Conservation (phyloP, 2,888 invertebrate species). For the Abrostola triplasia region DNA sequence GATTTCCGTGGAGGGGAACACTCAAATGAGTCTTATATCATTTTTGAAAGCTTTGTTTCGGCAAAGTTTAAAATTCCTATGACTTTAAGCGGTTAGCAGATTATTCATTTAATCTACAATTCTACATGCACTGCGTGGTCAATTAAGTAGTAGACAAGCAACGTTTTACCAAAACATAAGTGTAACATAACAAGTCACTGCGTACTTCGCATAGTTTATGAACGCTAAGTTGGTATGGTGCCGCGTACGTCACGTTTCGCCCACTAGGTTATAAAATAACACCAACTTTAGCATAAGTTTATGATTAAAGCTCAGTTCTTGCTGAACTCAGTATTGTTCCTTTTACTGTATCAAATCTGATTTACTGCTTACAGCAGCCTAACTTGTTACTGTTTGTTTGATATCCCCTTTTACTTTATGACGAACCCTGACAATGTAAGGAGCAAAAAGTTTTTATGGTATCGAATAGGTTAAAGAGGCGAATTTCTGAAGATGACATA, state of each 20-base stretch:
- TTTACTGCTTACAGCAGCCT: slow-evolving; percentile 25
- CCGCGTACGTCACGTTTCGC: not conserved
- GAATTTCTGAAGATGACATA: slow-evolving; percentile 12
- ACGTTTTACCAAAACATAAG: too few relatives aligned
- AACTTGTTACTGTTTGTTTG: slow-evolving; percentile 25
- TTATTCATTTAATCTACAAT: too few relatives aligned
- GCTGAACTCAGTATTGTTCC: slow-evolving; percentile 29
- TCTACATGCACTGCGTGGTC: too few relatives aligned
- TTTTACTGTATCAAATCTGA: slow-evolving; percentile 28
- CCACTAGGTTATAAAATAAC: slow-evolving; percentile 31
- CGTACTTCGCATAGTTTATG: too few relatives aligned
- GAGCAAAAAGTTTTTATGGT: slow-evolving; percentile 29
- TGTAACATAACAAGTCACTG: too few relatives aligned
- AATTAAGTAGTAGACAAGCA: too few relatives aligned
- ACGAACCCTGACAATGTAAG: slow-evolving; percentile 24
- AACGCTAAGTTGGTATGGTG: too few relatives aligned
- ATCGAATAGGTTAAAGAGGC: slow-evolving; percentile 19
- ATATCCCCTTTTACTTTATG: slow-evolving; percentile 31
- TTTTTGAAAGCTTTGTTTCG: too few relatives aligned
- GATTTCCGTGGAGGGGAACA: slow-evolving; percentile 94
- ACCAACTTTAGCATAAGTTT: slow-evolving; percentile 13
- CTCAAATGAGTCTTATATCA: slow-evolving; percentile 58
- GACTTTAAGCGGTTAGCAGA: too few relatives aligned
- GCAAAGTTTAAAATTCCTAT: too few relatives aligned
- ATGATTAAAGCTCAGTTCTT: slow-evolving; percentile 19